Evolutionary conservation across 2,113 vertebrate genomes (phyloP), one percentile per base, ranked within the genome.

Genomic region (Apteryx mantelli): DNA sequence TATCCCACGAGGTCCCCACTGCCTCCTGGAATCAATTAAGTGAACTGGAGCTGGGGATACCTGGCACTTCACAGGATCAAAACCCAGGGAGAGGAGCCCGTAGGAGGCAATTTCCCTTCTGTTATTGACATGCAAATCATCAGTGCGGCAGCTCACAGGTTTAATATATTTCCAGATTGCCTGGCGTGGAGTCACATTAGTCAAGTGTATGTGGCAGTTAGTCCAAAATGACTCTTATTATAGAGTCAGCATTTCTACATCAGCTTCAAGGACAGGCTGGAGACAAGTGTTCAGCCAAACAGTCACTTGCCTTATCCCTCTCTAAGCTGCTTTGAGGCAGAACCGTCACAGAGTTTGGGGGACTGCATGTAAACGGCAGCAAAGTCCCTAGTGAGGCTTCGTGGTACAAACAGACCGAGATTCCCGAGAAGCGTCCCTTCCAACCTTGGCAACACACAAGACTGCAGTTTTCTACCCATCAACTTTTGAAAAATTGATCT

Each of bases 81-180:
- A 86, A 21, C 25, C 25, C 44, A 19, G 64, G 8, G 22, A 50
- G 20, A 66, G 68, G 52, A 83, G 63, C 7, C 17, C 2, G 74
- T 19, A 52, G 89, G 28, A 84, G 68, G 92, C 89, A 65, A 70
- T 91, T 82, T 82, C 89, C 76, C 66, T 19, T n/a, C 89, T 32
- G 65, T 24, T 82, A 75, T 66, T 80, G 73, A 76, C 89, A 89
- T 87, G 89, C 92, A 96, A 90, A 96, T 90, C 78, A 87, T 26
- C 7, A 0, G 82, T 6, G 58, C 78, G 38, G 89, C 3, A 87
- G 78, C 89, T 90, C 82, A 11, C 0, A 10, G 92, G 22, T 76
- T 84, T 92, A 71, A 94, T 95, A 32, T 40, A 87, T 90, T 80
- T 77, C 82, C 92, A 87, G 82, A 83, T 36, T 76, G 82, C 86